Evolutionary conservation across 2,888 invertebrate species (phyloP), one percentile per base, ranked within the genome.

Genomic region (Dicyrtomina minuta): DNA sequence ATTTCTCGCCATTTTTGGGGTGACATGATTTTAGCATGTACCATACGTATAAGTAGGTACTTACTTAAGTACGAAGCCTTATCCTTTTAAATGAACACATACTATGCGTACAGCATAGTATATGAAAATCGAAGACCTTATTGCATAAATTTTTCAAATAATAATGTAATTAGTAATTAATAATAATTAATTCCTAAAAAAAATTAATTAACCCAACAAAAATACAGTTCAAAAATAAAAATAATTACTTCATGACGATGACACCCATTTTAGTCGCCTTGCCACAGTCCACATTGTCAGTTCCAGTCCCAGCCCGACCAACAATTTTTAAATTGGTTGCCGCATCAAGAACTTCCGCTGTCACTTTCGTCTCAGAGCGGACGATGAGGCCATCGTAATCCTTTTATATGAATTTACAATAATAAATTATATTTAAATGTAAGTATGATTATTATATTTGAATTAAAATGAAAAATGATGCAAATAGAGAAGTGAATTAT

Each of bases 271-370:
- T 85, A 0, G 91, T 93, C 4, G 98, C 97, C 6, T 92, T 90
- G 46, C 85, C 83, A 55, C 93, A 88, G 81, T 99, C 96, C 74
- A 99, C 97, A 83, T 98, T 99, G 84, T 99, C 99, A 4, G 97
- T 94, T 3, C 99, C 99, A 1, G 96, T 97, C 6, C 98, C 98
- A n/a, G 98, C 98, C 55, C 98, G 87, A 15, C 95, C 97, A 51
- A 98, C 90, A 20, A 94, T 90, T 83, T 92, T 91, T 53, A 98
- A 84, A 67, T 87, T 88, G 1, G 85, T 85, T 1, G 88, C 91
- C 1, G 83, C 84, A 67, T 87, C 86, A 72, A 98, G 86, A 33
- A 98, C 89, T 75, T 93, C 92, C 66, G 88, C 88, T 1, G 94
- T 94, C 67, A 97, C 95, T 86, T 94, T 94, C 0, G 96, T 93